phyloP scores from a whole-genome alignment of 1,140 invertebrate genomes.

The Bombus balteatus region DNA sequence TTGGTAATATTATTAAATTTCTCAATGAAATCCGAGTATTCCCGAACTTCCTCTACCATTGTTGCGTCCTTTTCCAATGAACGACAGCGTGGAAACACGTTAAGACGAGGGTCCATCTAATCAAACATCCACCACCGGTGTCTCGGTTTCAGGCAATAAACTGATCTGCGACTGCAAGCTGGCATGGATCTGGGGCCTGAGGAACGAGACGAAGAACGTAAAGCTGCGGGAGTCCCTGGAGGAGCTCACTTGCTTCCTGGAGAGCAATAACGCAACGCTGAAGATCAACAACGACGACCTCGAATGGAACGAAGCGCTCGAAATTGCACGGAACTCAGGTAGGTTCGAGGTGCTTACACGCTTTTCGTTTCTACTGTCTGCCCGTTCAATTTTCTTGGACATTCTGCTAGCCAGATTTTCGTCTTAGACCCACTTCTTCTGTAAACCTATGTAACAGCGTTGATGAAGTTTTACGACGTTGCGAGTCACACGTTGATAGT shows the following conservation, averaged over 20 bases:
- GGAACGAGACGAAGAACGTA: slow-evolving; percentile 88
- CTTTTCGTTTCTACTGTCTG: background rate
- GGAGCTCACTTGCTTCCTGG: slow-evolving; percentile 87
- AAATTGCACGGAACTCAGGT: slow-evolving; percentile 74
- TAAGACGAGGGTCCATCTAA: background rate
- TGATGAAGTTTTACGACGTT: no score
- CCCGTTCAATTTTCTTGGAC: background rate
- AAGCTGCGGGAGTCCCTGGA: slow-evolving; percentile 87
- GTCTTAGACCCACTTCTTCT: no score
- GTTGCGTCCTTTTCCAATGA: background rate
- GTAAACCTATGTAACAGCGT: no score
- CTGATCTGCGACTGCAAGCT: slow-evolving; percentile 91
- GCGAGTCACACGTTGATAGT: no score
- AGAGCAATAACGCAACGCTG: slow-evolving; percentile 76
- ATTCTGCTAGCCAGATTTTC: slow-evolving; percentile 4
- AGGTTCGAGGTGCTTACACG: slow-evolving; percentile 39
- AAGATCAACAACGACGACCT: slow-evolving; percentile 73
- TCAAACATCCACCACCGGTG: background rate
- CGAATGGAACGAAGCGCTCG: slow-evolving; percentile 69
- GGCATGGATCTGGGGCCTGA: slow-evolving; percentile 88
- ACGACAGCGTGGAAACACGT: background rate
- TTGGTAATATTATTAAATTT: background rate
- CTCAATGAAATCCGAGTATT: background rate
- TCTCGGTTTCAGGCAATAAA: slow-evolving; percentile 87
- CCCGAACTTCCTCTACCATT: background rate